Base-by-base conservation (phyloP, 2,797 vertebrate species). In the Anabas testudineus region DNA sequence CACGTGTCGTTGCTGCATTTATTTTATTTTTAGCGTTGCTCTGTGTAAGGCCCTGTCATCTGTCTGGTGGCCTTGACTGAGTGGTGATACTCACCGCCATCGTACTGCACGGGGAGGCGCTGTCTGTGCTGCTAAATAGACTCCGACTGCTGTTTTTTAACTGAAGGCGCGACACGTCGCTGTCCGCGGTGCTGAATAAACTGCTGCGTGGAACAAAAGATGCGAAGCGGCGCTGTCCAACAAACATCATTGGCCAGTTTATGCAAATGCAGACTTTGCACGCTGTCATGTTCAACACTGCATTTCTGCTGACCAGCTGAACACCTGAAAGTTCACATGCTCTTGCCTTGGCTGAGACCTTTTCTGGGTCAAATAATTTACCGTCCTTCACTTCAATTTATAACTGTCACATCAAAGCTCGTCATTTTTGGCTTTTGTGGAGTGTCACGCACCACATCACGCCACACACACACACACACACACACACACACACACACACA, bases 321-420 rank as follows among this genome's bases (percentile, higher is more conserved):
- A 74, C 26, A 56, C 46, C 52, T 71, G 60, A 69, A 28, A 85
- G 81, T 81, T 85, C 49, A 70, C 76, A 67, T 37, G 53, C 26
- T 69, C 72, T 53, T 79, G 67, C 62, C 68, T 75, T 57, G 67
- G 81, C 76, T 78, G 48, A 81, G 82, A 85, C 73, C 88, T 74
- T 90, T 91, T 91, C 83, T 89, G 79, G 91, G 88, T 90, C 87
- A 90, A 86, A 90, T 82, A 57, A 86, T 88, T 85, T 77, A 86
- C 79, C 58, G 72, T 86, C 80, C 78, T 85, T 91, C 90, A 79
- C 81, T 86, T 87, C 77, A 76, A 67, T 91, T 87, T 64, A 24
- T 72, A 82, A 73, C 64, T 88, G 82, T 90, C 86, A 90, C 86
- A 84, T 90, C 87, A 82, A 24, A 62, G 67, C 81, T 80, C 69